Evolutionary conservation across 2,797 vertebrate genomes (phyloP).

Genomic region (Schizopygopsis malacanthus): DNA sequence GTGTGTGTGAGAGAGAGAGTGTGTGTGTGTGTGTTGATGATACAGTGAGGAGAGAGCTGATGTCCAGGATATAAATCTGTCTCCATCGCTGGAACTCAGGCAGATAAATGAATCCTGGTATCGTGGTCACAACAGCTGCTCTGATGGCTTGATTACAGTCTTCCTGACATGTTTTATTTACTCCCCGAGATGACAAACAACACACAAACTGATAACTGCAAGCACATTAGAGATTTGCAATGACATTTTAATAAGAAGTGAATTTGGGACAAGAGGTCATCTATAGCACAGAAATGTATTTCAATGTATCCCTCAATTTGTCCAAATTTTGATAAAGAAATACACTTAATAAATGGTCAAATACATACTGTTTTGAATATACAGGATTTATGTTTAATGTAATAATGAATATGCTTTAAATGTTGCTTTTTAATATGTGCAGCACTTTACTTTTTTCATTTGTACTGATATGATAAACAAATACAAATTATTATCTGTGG

Average conservation of each 20-base stretch:
- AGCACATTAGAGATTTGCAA: neutral
- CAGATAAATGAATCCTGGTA: slow-evolving; percentile 7
- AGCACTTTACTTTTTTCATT: neutral
- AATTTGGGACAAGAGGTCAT: neutral
- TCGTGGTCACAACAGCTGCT: slow-evolving; percentile 3
- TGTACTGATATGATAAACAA: neutral
- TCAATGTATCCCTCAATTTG: neutral
- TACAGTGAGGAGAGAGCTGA: slow-evolving; percentile 13
- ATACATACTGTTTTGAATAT: neutral
- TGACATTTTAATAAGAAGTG: neutral
- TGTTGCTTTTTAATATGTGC: neutral
- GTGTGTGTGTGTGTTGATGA: slow-evolving; percentile 7
- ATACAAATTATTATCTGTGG: neutral
- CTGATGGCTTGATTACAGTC: slow-evolving; percentile 17
- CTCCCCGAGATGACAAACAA: neutral
- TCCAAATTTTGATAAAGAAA: no score
- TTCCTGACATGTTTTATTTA: slow-evolving; percentile 13
- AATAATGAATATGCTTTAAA: neutral
- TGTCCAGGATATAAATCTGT: slow-evolving; percentile 34
- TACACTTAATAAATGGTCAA: neutral
- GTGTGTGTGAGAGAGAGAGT: no score
- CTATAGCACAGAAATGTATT: neutral
- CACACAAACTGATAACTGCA: neutral
- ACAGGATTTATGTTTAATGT: neutral
- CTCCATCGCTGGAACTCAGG: neutral